Evolutionary conservation across 2,113 vertebrate species (phyloP).

Genomic region (Boulengerochromis microlepis): DNA sequence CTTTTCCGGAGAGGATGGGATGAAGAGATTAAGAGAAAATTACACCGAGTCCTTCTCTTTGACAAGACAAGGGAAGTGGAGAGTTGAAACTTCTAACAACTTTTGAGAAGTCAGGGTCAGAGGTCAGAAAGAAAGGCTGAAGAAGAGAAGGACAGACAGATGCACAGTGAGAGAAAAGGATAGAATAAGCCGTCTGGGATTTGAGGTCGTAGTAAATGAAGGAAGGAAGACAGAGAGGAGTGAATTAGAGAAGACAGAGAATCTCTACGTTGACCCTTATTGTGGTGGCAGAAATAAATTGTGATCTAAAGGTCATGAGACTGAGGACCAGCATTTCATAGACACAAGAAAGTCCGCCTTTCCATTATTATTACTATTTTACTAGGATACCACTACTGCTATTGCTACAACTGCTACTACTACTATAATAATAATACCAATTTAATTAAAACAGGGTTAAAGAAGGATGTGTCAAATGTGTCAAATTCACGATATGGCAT

Average conservation of each 20-base stretch:
- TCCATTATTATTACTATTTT: not conserved
- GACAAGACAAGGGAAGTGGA: constrained; percentile 47
- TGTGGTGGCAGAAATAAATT: not conserved
- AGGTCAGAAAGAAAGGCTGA: constrained; percentile 25
- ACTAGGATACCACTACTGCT: not conserved
- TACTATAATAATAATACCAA: not conserved
- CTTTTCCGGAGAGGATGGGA: constrained; percentile 23
- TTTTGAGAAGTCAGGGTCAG: constrained; percentile 42
- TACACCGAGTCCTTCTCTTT: constrained; percentile 43
- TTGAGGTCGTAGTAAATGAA: constrained; percentile 40
- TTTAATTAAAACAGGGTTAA: not conserved
- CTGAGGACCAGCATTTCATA: not conserved
- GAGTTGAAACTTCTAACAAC: constrained; percentile 55
- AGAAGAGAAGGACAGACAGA: constrained; percentile 10
- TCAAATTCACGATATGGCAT: not conserved
- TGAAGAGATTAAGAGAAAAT: constrained; percentile 68
- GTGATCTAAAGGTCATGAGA: not conserved
- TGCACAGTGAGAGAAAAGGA: not conserved
- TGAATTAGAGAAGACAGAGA: constrained; percentile 27
- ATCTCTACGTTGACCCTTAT: constrained; percentile 15
- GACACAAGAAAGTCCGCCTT: not conserved
- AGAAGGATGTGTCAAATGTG: not conserved
- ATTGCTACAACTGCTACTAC: not conserved
- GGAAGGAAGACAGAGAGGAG: not conserved
- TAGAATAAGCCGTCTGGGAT: constrained; percentile 26